These are phyloP conservation scores for Fabriciana adippe DNA, from an alignment of 2,888 invertebrate genomes.

Conservation along the genomic window DNA sequence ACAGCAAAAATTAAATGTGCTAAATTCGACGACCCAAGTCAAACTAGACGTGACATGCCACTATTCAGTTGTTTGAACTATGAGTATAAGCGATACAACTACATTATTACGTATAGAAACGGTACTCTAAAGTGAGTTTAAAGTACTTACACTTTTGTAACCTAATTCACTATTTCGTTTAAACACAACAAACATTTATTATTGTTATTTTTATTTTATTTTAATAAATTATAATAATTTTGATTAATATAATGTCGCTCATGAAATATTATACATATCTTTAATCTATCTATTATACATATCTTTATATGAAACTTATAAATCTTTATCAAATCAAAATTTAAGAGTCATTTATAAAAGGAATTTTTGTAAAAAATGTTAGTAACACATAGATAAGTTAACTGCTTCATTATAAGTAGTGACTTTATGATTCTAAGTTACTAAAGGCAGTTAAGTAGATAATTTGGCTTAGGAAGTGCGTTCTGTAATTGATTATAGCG, in stretches of 20 bases:
- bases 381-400: not conserved
- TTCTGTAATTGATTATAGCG: conserved; percentile 12
- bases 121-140: conserved; percentile 15
- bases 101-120: conserved; percentile 31
- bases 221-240: too few species aligned
- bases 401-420: conserved; percentile 13
- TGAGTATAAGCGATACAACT: conserved; percentile 26
- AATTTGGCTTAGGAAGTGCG: conserved; percentile 20
- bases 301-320: too few species aligned
- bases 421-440: not conserved
- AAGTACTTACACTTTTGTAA: not conserved
- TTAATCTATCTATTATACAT: too few species aligned
- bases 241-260: too few species aligned
- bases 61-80: conserved; percentile 61
- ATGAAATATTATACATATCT: too few species aligned
- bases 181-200: too few species aligned
- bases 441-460: conserved; percentile 5
- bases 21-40: conserved; percentile 69
- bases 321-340: too few species aligned
- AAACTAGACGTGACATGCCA: conserved; percentile 67
- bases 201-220: too few species aligned
- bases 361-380: not conserved
- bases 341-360: too few species aligned
- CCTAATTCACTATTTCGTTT: too few species aligned
- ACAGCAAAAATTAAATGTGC: conserved; percentile 67